These are phyloP conservation scores for Typhlichthys eigenmanni DNA, from an alignment of 2,797 vertebrate genomes.

Conservation along the genomic window DNA sequence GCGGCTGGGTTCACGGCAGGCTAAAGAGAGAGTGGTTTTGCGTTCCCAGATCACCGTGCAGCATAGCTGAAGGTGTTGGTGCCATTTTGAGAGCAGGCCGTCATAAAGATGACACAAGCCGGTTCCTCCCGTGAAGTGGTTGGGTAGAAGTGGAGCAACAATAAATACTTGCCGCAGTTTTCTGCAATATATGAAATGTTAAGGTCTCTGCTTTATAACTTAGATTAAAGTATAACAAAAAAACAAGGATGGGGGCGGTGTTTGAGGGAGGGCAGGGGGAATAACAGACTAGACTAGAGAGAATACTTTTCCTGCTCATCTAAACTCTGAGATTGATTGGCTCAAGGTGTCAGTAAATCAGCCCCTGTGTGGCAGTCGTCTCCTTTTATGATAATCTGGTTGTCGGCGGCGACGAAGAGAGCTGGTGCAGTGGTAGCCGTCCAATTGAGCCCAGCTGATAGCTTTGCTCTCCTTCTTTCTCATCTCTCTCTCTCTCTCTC, in stretches of 20 bases:
- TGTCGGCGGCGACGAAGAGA: constrained; percentile 54
- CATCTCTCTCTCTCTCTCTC: constrained; percentile 39
- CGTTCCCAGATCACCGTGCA: constrained; percentile 81
- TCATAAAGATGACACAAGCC: constrained; percentile 84
- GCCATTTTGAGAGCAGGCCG: constrained; percentile 85
- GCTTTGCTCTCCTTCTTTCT: constrained; percentile 22
- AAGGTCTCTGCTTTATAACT: constrained; percentile 76
- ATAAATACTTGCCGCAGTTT: constrained; percentile 83
- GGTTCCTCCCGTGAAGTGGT: constrained; percentile 80
- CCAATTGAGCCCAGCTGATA: constrained; percentile 61
- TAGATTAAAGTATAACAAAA: constrained; percentile 77
- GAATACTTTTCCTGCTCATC: constrained; percentile 71
- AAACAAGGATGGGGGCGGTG: constrained; percentile 15
- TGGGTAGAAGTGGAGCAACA: constrained; percentile 74
- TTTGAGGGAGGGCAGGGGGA: constrained; percentile 42
- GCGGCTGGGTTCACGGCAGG: constrained; percentile 35
- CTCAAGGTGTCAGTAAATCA: constrained; percentile 71
- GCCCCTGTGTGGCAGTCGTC: constrained; percentile 58
- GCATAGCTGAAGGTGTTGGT: constrained; percentile 85
- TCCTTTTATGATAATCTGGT: constrained; percentile 75
- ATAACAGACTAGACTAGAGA: constrained; percentile 7
- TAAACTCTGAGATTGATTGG: constrained; percentile 76
- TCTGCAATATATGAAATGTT: constrained; percentile 81
- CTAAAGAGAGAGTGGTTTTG: constrained; percentile 64
- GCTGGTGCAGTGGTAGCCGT: constrained; percentile 46